phyloP scores from a whole-genome alignment of 2,797 vertebrate genomes.

The Alauda arvensis region DNA sequence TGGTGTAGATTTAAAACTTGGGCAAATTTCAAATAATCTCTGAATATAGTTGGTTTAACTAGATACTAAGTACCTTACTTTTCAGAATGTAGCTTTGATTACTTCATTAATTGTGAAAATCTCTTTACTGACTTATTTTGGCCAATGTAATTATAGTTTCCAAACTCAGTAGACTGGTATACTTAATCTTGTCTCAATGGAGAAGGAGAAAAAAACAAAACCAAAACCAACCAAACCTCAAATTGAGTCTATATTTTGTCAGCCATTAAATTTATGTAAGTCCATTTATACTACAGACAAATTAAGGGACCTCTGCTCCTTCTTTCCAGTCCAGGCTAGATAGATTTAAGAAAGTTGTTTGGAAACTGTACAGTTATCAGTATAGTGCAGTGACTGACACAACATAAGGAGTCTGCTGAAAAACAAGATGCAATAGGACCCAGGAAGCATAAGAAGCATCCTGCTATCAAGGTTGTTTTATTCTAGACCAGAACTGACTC shows the following conservation, averaged over 20 bases:
- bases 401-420: background rate
- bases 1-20: background rate
- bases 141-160: background rate
- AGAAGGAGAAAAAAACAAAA: background rate
- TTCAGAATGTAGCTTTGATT: background rate
- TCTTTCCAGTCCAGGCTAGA: background rate
- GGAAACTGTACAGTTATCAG: background rate
- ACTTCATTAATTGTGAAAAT: background rate
- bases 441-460: background rate
- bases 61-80: background rate
- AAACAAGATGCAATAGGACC: background rate
- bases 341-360: background rate
- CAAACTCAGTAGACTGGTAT: background rate
- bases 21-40: background rate
- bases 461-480: background rate
- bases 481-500: background rate
- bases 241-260: background rate
- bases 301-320: background rate
- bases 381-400: background rate
- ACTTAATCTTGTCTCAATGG: background rate
- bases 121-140: background rate
- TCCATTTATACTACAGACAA: background rate
- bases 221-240: background rate
- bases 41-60: background rate
- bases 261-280: background rate